Base-by-base conservation (phyloP, 2,113 vertebrate genomes). In the Sinocyclocheilus anshuiensis region DNA sequence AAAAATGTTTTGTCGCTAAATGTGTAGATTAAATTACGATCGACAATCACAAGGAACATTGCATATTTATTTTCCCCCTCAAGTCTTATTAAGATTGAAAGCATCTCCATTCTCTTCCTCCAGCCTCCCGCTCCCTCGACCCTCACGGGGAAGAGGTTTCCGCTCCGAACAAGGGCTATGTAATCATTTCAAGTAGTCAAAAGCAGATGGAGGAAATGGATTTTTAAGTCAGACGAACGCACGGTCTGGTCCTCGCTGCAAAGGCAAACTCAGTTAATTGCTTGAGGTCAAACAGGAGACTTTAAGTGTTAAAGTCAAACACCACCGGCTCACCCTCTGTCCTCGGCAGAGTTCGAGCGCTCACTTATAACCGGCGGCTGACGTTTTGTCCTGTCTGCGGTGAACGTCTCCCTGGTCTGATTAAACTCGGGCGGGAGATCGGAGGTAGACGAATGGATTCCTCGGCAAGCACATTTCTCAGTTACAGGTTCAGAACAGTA, bases 81-180 rank as follows among this genome's bases (percentile, higher is more conserved):
- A 12, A 18, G 22, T 86, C 77, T 57, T 9, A 24, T 42, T 61
- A 26, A 83, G 76, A 6, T 20, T 22, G 55, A 18, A 55, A 76
- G 9, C n/a, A 59, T 24, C 22, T 84, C 83, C 15, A 36, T 80
- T 59, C 78, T 89, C 85, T 72, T 87, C 81, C 87, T 61, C 74
- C 74, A 29, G 80, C 84, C 85, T 77, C 81, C 76, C 61, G 88
- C 85, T 55, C 61, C 87, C 88, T 85, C 81, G 76, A 85, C 89
- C 85, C 84, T 81, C 26, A 84, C 75, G 53, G 86, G 89, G 88
- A 82, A 85, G 83, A 57, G 91, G 87, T 77, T 85, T 39, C 33
- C 65, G 89, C 87, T 92, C 88, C 50, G 39, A 65, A 74, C 89
- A 89, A 91, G 91, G 90, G 91, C 91, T 92, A 91, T 65, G 79